Evolutionary conservation across 2,113 vertebrate species (phyloP).

Genomic region (Dasyprocta punctata): DNA sequence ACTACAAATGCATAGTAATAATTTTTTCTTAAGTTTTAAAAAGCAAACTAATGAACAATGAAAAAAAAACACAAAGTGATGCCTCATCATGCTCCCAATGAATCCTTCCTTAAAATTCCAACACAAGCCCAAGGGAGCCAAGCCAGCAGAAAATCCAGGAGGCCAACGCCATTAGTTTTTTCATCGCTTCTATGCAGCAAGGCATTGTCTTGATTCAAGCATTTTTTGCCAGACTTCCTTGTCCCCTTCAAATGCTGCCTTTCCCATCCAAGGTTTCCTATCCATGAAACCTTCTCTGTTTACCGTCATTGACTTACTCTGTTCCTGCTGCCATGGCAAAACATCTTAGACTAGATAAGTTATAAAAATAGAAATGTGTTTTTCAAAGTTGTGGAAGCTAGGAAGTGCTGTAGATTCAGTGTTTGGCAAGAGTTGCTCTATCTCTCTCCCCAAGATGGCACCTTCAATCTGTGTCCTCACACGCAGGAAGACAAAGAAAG

Average conservation of each 20-base stretch:
- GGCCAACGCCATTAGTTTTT: neutral
- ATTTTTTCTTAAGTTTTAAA: neutral
- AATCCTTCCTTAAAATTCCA: neutral
- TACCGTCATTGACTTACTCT: neutral
- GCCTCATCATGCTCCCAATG: neutral
- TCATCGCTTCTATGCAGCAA: neutral
- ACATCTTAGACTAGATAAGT: neutral
- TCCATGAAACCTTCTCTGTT: neutral
- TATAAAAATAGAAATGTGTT: neutral
- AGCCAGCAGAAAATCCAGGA: neutral
- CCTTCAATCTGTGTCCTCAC: neutral
- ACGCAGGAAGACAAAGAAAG: neutral
- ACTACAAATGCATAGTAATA: neutral
- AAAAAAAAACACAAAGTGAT: neutral
- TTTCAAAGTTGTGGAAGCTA: neutral
- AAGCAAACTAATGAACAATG: neutral
- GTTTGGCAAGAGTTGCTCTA: neutral
- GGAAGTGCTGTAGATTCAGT: neutral
- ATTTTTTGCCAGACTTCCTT: neutral
- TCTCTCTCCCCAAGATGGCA: neutral
- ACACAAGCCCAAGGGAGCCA: neutral
- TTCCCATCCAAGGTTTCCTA: neutral
- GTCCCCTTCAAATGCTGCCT: neutral
- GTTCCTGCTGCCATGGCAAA: neutral
- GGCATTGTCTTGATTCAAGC: neutral